Conservation (phyloP, 2,113 vertebrate genomes). For the Leptobrachium leishanense region DNA sequence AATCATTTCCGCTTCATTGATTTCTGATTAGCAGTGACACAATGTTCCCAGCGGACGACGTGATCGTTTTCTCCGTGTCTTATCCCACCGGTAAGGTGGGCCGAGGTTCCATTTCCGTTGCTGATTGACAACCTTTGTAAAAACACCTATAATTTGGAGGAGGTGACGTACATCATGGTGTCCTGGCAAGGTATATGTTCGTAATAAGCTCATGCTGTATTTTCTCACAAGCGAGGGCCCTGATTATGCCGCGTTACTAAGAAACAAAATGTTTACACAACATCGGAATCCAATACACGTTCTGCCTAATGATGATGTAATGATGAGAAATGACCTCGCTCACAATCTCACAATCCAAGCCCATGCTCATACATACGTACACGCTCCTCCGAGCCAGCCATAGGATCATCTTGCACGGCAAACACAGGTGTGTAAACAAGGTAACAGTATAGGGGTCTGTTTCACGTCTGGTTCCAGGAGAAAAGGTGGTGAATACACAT, state of each 20-base stretch:
- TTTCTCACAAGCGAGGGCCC: background rate
- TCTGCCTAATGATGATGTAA: background rate
- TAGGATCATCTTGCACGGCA: background rate
- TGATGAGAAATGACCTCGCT: background rate
- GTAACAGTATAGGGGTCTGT: background rate
- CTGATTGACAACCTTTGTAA: background rate
- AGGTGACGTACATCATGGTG: no score
- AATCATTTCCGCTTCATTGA: no score
- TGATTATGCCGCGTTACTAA: background rate
- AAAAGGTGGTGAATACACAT: background rate
- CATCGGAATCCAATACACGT: background rate
- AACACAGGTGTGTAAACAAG: background rate
- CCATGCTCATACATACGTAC: background rate
- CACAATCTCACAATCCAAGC: background rate
- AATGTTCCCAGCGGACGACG: no score
- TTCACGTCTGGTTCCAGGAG: background rate
- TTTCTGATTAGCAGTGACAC: no score
- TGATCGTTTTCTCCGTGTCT: no score
- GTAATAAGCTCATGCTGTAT: background rate
- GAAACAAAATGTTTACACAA: slow-evolving; percentile 1
- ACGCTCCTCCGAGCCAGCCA: background rate
- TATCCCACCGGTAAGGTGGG: background rate
- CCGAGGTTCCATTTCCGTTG: background rate
- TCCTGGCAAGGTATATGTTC: background rate
- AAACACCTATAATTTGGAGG: no score